A percentile compares a stretch with the other conserved stretches of the same genome.
phyloP scores from a whole-genome alignment of 2,113 vertebrate genomes.

The Cyprinodon brontotheroides region DNA sequence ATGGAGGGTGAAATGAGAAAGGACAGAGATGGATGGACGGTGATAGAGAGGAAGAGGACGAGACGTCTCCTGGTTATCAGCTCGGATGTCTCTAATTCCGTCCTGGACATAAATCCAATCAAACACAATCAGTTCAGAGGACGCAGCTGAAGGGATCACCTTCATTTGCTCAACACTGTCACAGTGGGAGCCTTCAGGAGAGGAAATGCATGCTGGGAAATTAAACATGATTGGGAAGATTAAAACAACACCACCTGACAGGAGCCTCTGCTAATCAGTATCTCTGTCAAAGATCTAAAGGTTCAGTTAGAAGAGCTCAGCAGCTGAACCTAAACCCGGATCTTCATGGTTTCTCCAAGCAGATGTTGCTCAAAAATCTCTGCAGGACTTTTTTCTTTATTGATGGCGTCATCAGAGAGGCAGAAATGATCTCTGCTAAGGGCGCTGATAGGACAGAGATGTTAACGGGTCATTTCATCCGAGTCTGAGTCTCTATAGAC shows the following conservation, averaged over 20 bases:
- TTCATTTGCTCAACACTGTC: constrained; percentile 7
- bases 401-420: no score
- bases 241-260: neutral
- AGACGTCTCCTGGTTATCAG: constrained; percentile 31
- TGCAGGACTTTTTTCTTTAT: no score
- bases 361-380: no score
- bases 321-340: no score
- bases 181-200: constrained; percentile 8
- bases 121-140: constrained; percentile 39
- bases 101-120: constrained; percentile 48
- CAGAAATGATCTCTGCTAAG: no score
- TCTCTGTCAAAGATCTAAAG: neutral
- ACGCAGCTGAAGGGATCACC: constrained; percentile 28
- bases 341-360: no score
- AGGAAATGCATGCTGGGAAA: constrained; percentile 37
- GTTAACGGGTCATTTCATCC: neutral
- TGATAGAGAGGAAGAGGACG: neutral
- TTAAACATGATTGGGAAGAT: neutral
- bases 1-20: neutral
- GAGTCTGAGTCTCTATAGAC: neutral
- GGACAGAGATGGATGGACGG: neutral
- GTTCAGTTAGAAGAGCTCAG: no score
- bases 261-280: neutral
- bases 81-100: constrained; percentile 42
- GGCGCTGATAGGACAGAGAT: no score